These are phyloP conservation scores for Miichthys miiuy DNA, from an alignment of 2,797 vertebrate species.

Conservation along the genomic window DNA sequence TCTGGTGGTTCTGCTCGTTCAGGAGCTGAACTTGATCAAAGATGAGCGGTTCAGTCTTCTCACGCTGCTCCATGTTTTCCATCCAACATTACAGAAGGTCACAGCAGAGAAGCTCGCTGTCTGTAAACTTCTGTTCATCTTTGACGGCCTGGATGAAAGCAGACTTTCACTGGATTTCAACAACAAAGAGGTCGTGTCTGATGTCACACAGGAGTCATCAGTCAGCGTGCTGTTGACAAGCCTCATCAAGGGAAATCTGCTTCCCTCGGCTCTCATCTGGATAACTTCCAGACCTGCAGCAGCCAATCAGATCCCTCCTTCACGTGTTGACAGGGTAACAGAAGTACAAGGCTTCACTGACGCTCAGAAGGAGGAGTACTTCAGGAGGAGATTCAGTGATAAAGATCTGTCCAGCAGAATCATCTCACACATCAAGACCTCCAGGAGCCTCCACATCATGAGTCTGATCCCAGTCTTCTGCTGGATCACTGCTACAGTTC, in stretches of 20 bases:
- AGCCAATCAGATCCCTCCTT: no score
- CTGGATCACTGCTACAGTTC: not conserved
- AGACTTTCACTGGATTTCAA: slow-evolving; percentile 13
- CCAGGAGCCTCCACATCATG: no score
- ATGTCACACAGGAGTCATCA: no score
- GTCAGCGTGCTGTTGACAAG: no score
- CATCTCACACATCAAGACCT: no score
- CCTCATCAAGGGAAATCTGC: no score
- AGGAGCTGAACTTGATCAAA: slow-evolving; percentile 12
- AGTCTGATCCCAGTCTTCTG: no score
- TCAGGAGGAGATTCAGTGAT: not conserved
- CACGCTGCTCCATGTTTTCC: not conserved
- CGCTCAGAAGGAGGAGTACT: not conserved
- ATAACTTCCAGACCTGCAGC: no score
- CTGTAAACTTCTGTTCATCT: slow-evolving; percentile 9
- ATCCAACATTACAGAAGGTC: slow-evolving; percentile 11
- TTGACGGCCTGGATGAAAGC: not conserved
- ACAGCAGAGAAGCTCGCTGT: not conserved
- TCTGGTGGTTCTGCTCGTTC: slow-evolving; percentile 20
- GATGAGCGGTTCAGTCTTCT: no score
- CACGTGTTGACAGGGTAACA: no score
- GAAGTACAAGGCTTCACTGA: no score
- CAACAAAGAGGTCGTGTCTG: not conserved
- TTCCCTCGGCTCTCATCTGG: no score
- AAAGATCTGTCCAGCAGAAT: not conserved